Evolutionary conservation across 2,113 vertebrate genomes (phyloP), one percentile per base, ranked within the genome.

Genomic region (Xenopus laevis): DNA sequence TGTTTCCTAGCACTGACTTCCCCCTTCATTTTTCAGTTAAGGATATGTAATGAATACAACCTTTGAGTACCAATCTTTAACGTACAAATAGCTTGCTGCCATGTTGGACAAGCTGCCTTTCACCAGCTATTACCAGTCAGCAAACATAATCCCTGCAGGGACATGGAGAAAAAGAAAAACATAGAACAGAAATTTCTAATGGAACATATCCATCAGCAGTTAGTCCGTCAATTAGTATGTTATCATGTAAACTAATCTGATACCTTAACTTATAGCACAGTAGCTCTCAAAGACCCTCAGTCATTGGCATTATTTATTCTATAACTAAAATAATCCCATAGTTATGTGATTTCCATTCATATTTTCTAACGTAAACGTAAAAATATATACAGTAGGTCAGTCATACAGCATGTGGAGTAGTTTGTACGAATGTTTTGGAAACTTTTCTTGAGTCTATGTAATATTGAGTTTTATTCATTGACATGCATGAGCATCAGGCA

Each of bases 41-140:
- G 46, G 50, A 45, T 20, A 68, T 59, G 55, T 66, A 74, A 68
- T 74, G 72, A 74, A 74, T 67, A 50, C 72, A 74, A 60, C 33
- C 72, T 65, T 73, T 73, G 55, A 66, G 55, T 33, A 67, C 52
- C 63, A 47, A 74, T 67, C 63, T 65, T 73, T 67, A 59, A 55
- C 63, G 21, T 65, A 74, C 65, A 74, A 67, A 67, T 74, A 74
- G 64, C 44, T 60, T 74, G 65, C 55, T 74, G 64, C 72, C 72
- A 74, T 74, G 72, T 74, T 68, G 65, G 64, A 74, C 72, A 74
- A 74, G 72, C 40, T 16, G 64, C 72, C 72, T 74, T 74, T 74
- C 72, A 74, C 64, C 72, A 74, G 55, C 55, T 74, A 74, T 74
- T 74, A 74, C 72, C 45, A 46, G 20, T 74, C 53, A 74, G 57